Percentiles rank a stretch among this genome's conserved stretches.
These are phyloP conservation scores for Macrotrachela quadricornifera DNA, from an alignment of 1,140 invertebrate species.

Conservation along the genomic window DNA sequence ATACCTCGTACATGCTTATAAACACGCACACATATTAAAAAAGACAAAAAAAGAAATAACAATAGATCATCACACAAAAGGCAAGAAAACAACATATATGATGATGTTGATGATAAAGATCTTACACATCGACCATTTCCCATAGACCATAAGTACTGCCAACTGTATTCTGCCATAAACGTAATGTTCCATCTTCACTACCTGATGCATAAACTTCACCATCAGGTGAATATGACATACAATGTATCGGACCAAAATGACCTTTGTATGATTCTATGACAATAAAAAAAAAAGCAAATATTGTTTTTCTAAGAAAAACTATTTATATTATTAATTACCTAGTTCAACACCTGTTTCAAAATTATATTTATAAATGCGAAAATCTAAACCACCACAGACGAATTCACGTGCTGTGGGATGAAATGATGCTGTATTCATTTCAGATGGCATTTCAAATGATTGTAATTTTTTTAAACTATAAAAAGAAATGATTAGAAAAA, in stretches of 20 bases:
- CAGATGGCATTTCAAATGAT: slow-evolving; percentile 23
- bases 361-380: slow-evolving; percentile 93
- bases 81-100: too few relatives aligned
- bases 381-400: slow-evolving; percentile 83
- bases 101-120: too few relatives aligned
- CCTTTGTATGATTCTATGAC: slow-evolving; percentile 87
- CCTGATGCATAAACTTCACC: slow-evolving; percentile 86
- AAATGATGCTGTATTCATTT: slow-evolving; percentile 69
- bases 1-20: too few relatives aligned
- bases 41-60: too few relatives aligned
- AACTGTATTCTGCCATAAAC: slow-evolving; percentile 47
- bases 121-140: slow-evolving; percentile 46
- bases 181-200: slow-evolving; percentile 81
- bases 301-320: too few relatives aligned
- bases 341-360: slow-evolving; percentile 69
- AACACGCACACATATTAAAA: too few relatives aligned
- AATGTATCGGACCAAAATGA: slow-evolving; percentile 87
- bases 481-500: too few relatives aligned
- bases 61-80: too few relatives aligned
- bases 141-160: slow-evolving; percentile 82
- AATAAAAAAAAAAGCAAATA: slow-evolving; percentile 16
- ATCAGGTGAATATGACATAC: slow-evolving; percentile 54
- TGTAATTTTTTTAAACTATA: too few relatives aligned
- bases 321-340: slow-evolving; percentile 37
- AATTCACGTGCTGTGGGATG: slow-evolving; percentile 71